A percentile compares a stretch with the other conserved stretches of the same genome.
Conservation (phyloP, 2,888 invertebrate genomes). For the Nemotelus nigrinus region DNA sequence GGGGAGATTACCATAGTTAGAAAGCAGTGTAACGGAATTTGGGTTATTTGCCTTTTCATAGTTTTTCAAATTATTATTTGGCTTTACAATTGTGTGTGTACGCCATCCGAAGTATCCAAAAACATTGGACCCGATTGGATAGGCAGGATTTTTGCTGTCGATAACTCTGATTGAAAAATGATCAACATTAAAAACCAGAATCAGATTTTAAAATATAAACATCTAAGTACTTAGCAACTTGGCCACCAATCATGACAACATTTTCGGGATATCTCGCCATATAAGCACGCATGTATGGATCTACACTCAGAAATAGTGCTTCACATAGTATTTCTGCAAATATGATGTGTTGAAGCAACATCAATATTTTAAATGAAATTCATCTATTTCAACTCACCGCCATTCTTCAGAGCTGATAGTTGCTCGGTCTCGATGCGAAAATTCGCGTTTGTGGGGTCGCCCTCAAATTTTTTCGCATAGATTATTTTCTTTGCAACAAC, state of each 20-base stretch:
- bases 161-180: slow-evolving; percentile 68
- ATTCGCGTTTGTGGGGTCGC: slow-evolving; percentile 73
- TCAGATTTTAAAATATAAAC: background rate
- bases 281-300: slow-evolving; percentile 77
- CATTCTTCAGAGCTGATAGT: slow-evolving; percentile 72
- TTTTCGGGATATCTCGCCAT: slow-evolving; percentile 69
- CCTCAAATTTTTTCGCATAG: slow-evolving; percentile 72
- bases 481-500: slow-evolving; percentile 73
- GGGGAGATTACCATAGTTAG: slow-evolving; percentile 70
- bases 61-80: background rate
- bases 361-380: background rate
- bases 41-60: background rate
- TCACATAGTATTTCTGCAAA: slow-evolving; percentile 71
- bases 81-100: slow-evolving; percentile 64
- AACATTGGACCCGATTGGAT: slow-evolving; percentile 73
- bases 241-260: slow-evolving; percentile 75
- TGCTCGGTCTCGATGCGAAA: slow-evolving; percentile 75
- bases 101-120: slow-evolving; percentile 76
- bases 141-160: slow-evolving; percentile 73
- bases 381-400: slow-evolving; percentile 67
- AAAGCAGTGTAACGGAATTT: slow-evolving; percentile 64
- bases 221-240: slow-evolving; percentile 72
- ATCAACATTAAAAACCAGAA: background rate
- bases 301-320: slow-evolving; percentile 76
- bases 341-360: background rate